Evolutionary conservation across 1,140 invertebrate species (phyloP).

Genomic region (Paramacrobiotus metropolitanus): DNA sequence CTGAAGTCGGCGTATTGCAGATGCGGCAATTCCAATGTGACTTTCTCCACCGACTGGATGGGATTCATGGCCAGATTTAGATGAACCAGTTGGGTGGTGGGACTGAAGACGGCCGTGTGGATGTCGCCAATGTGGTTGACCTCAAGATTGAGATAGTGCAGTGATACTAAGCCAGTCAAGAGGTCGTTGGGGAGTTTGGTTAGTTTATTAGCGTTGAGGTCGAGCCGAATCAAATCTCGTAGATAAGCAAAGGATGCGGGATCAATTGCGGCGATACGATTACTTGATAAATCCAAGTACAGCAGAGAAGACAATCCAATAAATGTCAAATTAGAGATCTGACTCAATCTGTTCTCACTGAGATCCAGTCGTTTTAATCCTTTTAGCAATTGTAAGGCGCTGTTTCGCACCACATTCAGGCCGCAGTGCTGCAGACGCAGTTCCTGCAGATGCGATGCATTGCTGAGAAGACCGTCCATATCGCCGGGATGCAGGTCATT

Average conservation of each 20-base stretch:
- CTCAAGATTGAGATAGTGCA: conserved; percentile 1
- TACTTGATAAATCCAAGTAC: background rate
- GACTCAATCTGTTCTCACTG: background rate
- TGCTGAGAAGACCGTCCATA: background rate
- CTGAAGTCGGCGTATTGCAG: background rate
- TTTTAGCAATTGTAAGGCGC: background rate
- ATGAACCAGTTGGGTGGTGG: background rate
- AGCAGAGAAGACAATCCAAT: background rate
- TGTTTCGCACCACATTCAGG: background rate
- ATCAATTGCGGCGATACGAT: background rate
- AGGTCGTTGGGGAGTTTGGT: background rate
- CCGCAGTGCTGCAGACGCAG: background rate
- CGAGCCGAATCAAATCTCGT: background rate
- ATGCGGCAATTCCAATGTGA: background rate
- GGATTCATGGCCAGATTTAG: background rate
- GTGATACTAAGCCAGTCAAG: background rate
- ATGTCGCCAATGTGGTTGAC: background rate
- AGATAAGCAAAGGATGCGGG: background rate
- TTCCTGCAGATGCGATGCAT: background rate
- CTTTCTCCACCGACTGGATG: no score
- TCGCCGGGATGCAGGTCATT: background rate
- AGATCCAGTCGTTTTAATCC: background rate
- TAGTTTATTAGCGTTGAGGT: background rate
- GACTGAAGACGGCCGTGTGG: background rate
- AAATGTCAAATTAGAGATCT: background rate